Evolutionary conservation across 2,113 vertebrate genomes (phyloP).

Genomic region (Daboia siamensis): DNA sequence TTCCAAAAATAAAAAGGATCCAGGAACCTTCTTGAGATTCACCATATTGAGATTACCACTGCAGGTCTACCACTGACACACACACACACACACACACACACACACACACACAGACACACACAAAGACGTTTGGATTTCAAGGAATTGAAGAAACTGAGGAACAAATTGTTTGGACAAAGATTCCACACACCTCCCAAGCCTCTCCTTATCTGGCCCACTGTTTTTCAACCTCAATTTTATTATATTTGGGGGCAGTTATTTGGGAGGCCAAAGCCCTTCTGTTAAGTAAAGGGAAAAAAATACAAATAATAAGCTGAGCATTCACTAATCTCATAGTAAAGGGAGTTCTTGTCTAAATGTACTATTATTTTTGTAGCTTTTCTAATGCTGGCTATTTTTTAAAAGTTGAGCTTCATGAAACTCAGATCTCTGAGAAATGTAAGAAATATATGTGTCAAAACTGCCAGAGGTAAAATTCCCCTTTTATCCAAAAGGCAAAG

Average conservation of each 20-base stretch:
- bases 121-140: constrained; percentile 29
- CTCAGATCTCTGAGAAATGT: constrained; percentile 42
- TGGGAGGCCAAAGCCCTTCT: not conserved
- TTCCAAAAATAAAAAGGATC: not conserved
- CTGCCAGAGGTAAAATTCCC: not conserved
- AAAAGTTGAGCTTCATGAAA: constrained; percentile 51
- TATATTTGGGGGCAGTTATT: not conserved
- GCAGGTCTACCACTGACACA: not conserved
- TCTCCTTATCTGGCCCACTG: not conserved
- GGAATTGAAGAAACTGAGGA: constrained; percentile 15
- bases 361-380: constrained; percentile 47
- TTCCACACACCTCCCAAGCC: constrained; percentile 35
- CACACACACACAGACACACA: not conserved
- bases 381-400: constrained; percentile 1
- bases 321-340: constrained; percentile 36
- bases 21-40: not conserved
- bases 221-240: not conserved
- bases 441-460: not conserved
- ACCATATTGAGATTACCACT: not conserved
- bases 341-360: constrained; percentile 42
- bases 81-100: too few relatives aligned
- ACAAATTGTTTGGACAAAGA: constrained; percentile 29
- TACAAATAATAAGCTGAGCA: not conserved
- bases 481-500: not conserved
- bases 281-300: not conserved